These are phyloP conservation scores for Eciton burchellii DNA, from an alignment of 1,140 invertebrate species.

Conservation along the genomic window DNA sequence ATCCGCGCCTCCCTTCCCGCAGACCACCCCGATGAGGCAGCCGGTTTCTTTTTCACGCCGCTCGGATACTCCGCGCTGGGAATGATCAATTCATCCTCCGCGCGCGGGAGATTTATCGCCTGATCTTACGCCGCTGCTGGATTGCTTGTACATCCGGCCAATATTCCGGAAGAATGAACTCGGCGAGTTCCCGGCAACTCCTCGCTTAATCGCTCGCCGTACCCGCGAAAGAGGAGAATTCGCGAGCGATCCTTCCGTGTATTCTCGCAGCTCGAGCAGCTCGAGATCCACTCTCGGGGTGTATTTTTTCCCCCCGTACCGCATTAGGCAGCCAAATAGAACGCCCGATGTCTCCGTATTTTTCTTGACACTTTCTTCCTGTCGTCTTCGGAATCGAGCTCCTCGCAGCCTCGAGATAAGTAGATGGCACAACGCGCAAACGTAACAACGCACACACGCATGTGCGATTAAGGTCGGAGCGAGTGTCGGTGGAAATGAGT, in stretches of 20 bases:
- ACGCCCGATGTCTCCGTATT: not conserved
- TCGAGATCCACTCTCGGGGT: too few species aligned
- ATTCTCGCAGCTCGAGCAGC: too few species aligned
- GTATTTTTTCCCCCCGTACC: not conserved
- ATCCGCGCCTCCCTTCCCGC: not conserved
- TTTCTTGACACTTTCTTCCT: conserved; percentile 13
- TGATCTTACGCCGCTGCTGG: too few species aligned
- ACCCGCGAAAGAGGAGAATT: too few species aligned
- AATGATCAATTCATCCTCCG: not conserved
- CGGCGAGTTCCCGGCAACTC: too few species aligned
- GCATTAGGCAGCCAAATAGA: not conserved
- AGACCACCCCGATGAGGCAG: not conserved
- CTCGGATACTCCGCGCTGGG: too few species aligned
- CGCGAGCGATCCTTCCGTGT: too few species aligned
- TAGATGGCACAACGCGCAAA: conserved; percentile 12
- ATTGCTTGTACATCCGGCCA: too few species aligned
- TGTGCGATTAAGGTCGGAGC: not conserved
- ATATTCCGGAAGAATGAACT: too few species aligned
- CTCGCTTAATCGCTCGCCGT: too few species aligned
- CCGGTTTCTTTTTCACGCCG: not conserved
- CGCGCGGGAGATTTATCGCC: not conserved
- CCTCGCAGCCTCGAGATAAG: not conserved
- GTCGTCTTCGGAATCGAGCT: not conserved
- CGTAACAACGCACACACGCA: conserved; percentile 17
- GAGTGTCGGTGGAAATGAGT: not conserved